phyloP scores from a whole-genome alignment of 2,113 vertebrate species.

The Paradisaea rubra region DNA sequence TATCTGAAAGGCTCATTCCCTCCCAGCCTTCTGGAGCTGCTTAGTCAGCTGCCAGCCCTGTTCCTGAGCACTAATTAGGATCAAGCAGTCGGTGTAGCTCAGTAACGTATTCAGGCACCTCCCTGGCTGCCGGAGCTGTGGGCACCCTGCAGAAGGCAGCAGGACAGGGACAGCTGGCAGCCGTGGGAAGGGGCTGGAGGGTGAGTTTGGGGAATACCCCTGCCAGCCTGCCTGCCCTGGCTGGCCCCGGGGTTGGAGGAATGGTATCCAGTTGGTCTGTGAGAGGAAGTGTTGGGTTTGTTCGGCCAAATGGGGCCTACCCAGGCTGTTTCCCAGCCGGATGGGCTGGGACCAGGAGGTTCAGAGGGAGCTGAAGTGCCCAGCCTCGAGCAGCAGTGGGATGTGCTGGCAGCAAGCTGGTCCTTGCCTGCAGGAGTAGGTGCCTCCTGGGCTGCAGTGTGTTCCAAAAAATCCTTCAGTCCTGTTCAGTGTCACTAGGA shows the following conservation, averaged over 20 bases:
- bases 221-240: not conserved
- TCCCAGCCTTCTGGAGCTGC: not conserved
- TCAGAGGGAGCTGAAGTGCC: not conserved
- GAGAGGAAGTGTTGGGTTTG: not conserved
- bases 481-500: not conserved
- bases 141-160: fast-evolving
- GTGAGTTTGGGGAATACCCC: not conserved
- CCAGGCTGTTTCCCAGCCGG: fast-evolving
- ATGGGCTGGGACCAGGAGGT: fast-evolving
- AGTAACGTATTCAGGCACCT: not conserved
- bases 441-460: not conserved
- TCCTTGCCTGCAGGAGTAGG: not conserved
- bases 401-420: not conserved
- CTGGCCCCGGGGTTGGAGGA: not conserved
- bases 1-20: not conserved
- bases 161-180: not conserved
- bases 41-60: not conserved
- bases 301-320: not conserved
- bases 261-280: not conserved
- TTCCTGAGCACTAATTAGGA: not conserved
- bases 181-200: not conserved
- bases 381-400: not conserved
- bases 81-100: not conserved
- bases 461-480: not conserved
- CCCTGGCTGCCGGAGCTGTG: not conserved